Base-by-base conservation (phyloP, 1,140 invertebrate species). In the Mylabris phalerata region DNA sequence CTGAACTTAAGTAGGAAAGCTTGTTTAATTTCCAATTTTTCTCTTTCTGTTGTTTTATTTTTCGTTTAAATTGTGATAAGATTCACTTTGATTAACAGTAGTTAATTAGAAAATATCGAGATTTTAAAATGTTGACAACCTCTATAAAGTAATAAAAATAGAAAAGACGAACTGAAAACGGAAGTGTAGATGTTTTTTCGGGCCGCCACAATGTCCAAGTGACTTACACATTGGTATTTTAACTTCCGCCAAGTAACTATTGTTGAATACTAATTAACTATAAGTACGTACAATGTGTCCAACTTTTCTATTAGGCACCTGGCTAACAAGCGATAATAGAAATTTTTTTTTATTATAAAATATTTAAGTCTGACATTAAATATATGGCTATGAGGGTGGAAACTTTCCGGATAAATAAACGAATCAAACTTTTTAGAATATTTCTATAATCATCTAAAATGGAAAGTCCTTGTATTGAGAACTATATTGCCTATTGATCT, bases 191-290 rank as follows among this genome's bases (percentile, higher is more conserved):
- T 48, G 48, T 56, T 48, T 61, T 43, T 50, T 61, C 57, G 41
- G 60, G 55, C 55, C 50, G 60, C 60, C 48, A 52, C 60, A 50
- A 46, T 61, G 55, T 61, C 55, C 55, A 57, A 52, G 49, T 57
- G 55, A 61, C 55, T 44, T 51, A 57, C 52, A 61, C 48, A 56
- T 61, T 51, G 49, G 49, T 57, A 61, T 57, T 49, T 59, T 59
- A 27, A 50, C 54, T 56, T 61, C 59, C 59, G 59, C 59, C 47
- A 57, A 39, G 54, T 49, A 61, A 61, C 59, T 41, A 42, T 46
- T 39, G 42, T 54, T 61, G 59, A 61, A 61, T 61, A 61, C 52
- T 61, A 61, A 61, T 61, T 42, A 50, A 13, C 48, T 32, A 44
- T 54, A 45, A 25, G 4, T 32, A 32, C 32, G 32, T 32, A 59